These are phyloP conservation scores for Ceratoteleas bidentatus DNA, from an alignment of 1,140 invertebrate species.

Conservation along the genomic window DNA sequence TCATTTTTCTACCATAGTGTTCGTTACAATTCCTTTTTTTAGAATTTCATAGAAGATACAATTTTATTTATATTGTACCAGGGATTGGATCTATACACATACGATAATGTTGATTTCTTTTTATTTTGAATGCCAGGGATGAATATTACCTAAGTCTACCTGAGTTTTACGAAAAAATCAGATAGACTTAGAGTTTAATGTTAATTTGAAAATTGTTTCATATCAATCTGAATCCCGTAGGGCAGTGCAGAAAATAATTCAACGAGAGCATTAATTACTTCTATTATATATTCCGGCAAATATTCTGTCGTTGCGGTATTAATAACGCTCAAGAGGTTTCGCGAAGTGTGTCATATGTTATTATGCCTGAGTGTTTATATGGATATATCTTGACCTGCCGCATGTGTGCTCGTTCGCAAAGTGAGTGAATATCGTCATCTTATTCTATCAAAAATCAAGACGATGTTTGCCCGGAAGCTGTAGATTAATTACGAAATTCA, in stretches of 20 bases:
- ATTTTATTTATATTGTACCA: too few species aligned
- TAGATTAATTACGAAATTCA: not conserved
- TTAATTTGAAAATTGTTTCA: too few species aligned
- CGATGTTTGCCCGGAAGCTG: not conserved
- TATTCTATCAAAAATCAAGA: not conserved
- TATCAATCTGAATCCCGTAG: too few species aligned
- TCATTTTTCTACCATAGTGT: too few species aligned
- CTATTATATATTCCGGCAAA: not conserved
- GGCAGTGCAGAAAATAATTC: not conserved
- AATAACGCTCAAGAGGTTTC: not conserved
- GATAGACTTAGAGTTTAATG: too few species aligned
- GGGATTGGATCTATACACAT: too few species aligned
- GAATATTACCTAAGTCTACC: too few species aligned
- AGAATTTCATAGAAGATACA: too few species aligned
- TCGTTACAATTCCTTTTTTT: too few species aligned
- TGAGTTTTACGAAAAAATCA: too few species aligned
- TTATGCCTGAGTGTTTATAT: conserved; percentile 2
- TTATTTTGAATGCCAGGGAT: too few species aligned
- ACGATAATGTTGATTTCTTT: too few species aligned
- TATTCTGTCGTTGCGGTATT: conserved; percentile 1
- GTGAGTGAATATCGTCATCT: not conserved
- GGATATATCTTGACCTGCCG: conserved; percentile 3
- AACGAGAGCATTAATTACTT: not conserved
- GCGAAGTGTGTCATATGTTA: conserved; percentile 5
- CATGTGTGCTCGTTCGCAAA: not conserved